Conservation (phyloP, 2,888 invertebrate species). For the Lagria hirta region DNA sequence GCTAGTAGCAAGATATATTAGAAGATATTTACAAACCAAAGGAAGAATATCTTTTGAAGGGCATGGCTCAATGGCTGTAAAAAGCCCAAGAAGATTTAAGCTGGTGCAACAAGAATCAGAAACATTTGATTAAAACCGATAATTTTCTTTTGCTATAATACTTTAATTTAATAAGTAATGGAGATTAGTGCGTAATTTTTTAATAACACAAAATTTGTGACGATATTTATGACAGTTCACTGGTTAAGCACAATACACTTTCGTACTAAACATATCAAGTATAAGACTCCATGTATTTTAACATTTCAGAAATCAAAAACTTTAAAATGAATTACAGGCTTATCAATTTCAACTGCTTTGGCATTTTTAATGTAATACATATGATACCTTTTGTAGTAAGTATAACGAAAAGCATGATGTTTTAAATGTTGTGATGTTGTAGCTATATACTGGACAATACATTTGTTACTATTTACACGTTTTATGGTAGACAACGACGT, state of each 20-base stretch:
- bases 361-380: conserved; percentile 20
- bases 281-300: too few species aligned
- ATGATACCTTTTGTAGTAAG: conserved; percentile 10
- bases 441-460: conserved; percentile 37
- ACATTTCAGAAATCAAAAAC: too few species aligned
- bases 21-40: conserved; percentile 76
- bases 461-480: conserved; percentile 31
- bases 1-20: conserved; percentile 80
- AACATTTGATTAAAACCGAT: conserved; percentile 75
- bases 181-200: too few species aligned
- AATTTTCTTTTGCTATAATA: conserved; percentile 2
- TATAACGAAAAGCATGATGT: conserved; percentile 26
- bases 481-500: conserved; percentile 35
- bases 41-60: conserved; percentile 72
- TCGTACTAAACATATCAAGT: too few species aligned
- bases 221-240: too few species aligned
- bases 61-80: conserved; percentile 78
- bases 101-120: conserved; percentile 89
- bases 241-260: too few species aligned
- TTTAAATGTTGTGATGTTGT: conserved; percentile 32
- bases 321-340: too few species aligned
- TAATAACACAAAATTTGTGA: too few species aligned
- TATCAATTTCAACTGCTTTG: too few species aligned
- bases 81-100: conserved; percentile 85
- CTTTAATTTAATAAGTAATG: too few species aligned